Evolutionary conservation across 92 coral and sea anemone species (phyloP).

Genomic region (Bergia sp.): DNA sequence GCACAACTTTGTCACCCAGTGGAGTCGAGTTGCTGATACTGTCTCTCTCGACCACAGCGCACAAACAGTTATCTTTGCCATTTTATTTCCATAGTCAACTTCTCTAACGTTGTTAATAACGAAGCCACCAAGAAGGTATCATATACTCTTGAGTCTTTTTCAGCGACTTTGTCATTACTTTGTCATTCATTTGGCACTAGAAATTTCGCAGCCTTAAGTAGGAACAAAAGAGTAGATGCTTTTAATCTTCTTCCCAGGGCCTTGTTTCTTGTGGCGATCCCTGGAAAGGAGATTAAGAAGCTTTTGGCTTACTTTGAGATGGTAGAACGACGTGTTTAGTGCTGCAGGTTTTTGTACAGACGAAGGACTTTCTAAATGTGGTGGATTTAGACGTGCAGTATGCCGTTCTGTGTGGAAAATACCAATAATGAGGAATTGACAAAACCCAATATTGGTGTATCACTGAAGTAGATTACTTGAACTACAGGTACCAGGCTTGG

Average conservation of each 20-base stretch:
- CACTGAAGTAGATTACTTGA: not conserved
- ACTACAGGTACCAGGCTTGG: not conserved
- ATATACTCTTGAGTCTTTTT: not conserved
- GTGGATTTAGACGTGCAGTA: no score
- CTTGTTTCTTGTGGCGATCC: not conserved
- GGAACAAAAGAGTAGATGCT: not conserved
- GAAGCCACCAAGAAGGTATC: not conserved
- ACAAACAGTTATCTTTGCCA: not conserved
- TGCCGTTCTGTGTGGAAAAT: no score
- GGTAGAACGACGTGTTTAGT: no score
- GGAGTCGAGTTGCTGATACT: conserved; percentile 77
- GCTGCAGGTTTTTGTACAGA: no score
- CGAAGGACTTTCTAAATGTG: no score
- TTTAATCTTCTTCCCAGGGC: not conserved
- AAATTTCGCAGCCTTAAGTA: not conserved
- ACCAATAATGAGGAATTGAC: no score
- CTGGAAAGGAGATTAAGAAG: not conserved
- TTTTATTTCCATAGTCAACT: not conserved
- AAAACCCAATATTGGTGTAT: no score
- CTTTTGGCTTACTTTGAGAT: no score
- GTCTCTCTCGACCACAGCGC: not conserved
- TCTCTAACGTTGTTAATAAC: not conserved
- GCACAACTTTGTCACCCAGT: conserved; percentile 83
- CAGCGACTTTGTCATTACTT: not conserved
- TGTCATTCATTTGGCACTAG: no score